Percentiles rank a stretch among this genome's conserved stretches.
phyloP scores from a whole-genome alignment of 2,113 vertebrate genomes.

The Rattus norvegicus region GRCr8 NC_086020.1:157197501-157198000 shows the following conservation, averaged over 20 bases:
- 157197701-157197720: slow-evolving; percentile 7
- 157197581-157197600: background rate
- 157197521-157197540: background rate
- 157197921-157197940: background rate
- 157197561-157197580: background rate
- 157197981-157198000: background rate
- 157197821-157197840: background rate
- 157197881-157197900: background rate
- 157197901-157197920: background rate
- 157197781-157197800: background rate
- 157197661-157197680: background rate
- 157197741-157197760: background rate
- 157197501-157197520: too few species aligned
- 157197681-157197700: background rate
- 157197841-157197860: background rate
- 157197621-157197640: background rate
- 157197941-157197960: too few species aligned
- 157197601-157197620: background rate
- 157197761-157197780: background rate
- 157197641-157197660: background rate
- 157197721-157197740: background rate
- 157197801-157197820: slow-evolving; percentile 5
- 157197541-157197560: background rate
- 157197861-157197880: background rate
- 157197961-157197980: too few species aligned